Conservation (phyloP, 2,888 invertebrate species). For the Leptura quadrifasciata region DNA sequence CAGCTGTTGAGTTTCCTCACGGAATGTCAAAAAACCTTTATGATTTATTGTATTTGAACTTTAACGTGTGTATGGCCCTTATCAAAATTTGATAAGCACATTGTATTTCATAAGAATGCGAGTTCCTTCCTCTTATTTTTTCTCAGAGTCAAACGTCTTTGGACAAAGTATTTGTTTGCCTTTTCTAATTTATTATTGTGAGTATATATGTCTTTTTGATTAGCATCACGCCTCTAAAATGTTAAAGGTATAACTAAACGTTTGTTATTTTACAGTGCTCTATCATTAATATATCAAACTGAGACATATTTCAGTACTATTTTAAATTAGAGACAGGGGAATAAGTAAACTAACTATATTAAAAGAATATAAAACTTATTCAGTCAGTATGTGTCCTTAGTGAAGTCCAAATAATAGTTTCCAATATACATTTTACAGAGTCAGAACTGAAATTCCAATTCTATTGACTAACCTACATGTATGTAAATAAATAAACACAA, state of each 20-base stretch:
- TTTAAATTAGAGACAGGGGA: neutral
- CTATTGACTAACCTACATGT: too few species aligned
- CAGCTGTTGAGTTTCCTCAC: conserved; percentile 40
- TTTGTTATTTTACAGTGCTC: conserved; percentile 11
- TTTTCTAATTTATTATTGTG: conserved; percentile 40
- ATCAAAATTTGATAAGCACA: conserved; percentile 58
- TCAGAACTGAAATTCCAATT: too few species aligned
- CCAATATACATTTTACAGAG: too few species aligned
- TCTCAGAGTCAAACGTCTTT: conserved; percentile 32
- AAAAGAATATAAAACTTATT: too few species aligned
- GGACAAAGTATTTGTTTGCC: conserved; percentile 37
- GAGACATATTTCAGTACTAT: neutral
- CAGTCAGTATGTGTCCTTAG: too few species aligned
- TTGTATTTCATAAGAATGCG: conserved; percentile 42
- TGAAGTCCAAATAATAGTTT: too few species aligned
- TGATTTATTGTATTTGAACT: conserved; percentile 57
- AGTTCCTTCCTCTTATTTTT: conserved; percentile 36
- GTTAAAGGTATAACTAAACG: conserved; percentile 14
- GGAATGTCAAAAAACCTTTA: conserved; percentile 36
- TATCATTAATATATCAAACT: neutral
- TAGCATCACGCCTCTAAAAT: conserved; percentile 32
- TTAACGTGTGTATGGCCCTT: conserved; percentile 53
- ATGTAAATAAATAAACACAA: too few species aligned
- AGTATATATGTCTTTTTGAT: conserved; percentile 29
- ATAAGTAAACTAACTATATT: neutral